Base-by-base conservation (phyloP, 2,113 vertebrate genomes). In the Elaphurus davidianus region DNA sequence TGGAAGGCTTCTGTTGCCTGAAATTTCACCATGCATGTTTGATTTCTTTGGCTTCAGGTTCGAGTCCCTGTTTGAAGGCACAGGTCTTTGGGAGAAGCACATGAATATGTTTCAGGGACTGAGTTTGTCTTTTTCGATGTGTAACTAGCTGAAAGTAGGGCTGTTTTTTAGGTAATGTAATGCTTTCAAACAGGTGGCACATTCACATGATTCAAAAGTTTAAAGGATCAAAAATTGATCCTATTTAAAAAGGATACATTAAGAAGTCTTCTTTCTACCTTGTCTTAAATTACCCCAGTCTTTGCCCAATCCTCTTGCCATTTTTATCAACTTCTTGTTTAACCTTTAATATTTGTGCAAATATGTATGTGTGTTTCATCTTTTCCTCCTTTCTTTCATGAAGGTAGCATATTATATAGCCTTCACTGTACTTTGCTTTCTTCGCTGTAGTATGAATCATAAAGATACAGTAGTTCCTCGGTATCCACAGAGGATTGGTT, bases 41-140 rank as follows among this genome's bases (percentile, higher is more conserved):
- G 47, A 92, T 96, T 96, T 96, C 84, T 84, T 92, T 85, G 64
- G 19, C 57, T 78, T 87, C 82, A 54, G 7, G 3, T 90, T 90
- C 3, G 1, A 40, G 62, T 88, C 6, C 15, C 7, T 90, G 8
- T 90, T 89, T 85, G 89, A 96, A 93, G 86, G 87, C 30, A 96
- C n/a, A 36, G 40, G 47, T 90, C 30, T 82, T 87, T 95, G 47
- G 87, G 25, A 96, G 55, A 83, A 96, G 12, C 59, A 93, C 40
- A 90, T 57, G 88, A 89, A 88, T 59, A 30, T 78, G 25, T 74
- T 95, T 94, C 64, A 91, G 64, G 21, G 52, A 84, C 92, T 84
- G 43, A 91, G 13, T 91, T 87, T 93, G 54, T 67, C n/a, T 94
- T 76, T 76, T 84, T 90, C 23, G 21, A 59, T 89, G 54, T 60